Evolutionary conservation across 1,140 invertebrate species (phyloP).

Genomic region (Drosophila lacertosa): DNA sequence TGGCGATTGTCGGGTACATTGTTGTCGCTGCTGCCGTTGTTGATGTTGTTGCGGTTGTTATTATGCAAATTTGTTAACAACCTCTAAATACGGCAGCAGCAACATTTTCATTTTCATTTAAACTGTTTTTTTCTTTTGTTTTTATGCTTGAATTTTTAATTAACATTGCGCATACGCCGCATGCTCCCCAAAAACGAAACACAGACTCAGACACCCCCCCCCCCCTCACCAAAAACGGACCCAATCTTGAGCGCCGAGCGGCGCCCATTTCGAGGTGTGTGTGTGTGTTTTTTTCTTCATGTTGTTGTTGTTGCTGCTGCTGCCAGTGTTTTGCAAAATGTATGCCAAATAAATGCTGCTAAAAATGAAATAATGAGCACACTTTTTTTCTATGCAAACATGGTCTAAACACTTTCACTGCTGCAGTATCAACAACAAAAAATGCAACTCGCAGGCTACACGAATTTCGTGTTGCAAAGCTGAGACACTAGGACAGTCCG

Average conservation of each 20-base stretch:
- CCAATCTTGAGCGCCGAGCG: conserved; percentile 21
- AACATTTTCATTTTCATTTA: conserved; percentile 24
- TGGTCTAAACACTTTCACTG: conserved; percentile 65
- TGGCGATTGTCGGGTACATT: conserved; percentile 62
- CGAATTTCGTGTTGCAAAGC: conserved; percentile 61
- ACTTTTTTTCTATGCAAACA: conserved; percentile 47
- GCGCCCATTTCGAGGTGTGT: conserved; percentile 37
- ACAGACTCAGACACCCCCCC: background rate
- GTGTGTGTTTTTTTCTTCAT: too few species aligned
- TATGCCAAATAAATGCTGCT: conserved; percentile 56
- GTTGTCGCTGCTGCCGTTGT: conserved; percentile 31
- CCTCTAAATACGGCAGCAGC: conserved; percentile 46
- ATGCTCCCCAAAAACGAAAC: conserved; percentile 19
- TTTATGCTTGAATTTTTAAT: conserved; percentile 60
- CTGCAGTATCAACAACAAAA: background rate
- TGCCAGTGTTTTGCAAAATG: conserved; percentile 42
- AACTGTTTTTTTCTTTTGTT: conserved; percentile 3
- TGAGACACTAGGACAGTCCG: background rate
- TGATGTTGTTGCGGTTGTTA: conserved; percentile 41
- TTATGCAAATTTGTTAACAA: conserved; percentile 72
- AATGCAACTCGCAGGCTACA: conserved; percentile 39
- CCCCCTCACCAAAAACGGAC: too few species aligned
- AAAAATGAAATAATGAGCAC: conserved; percentile 66
- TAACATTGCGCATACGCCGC: conserved; percentile 67
- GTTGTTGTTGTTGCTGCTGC: conserved; percentile 24